phyloP scores from a whole-genome alignment of 2,888 invertebrate species.

The Endomychus coccineus region DNA sequence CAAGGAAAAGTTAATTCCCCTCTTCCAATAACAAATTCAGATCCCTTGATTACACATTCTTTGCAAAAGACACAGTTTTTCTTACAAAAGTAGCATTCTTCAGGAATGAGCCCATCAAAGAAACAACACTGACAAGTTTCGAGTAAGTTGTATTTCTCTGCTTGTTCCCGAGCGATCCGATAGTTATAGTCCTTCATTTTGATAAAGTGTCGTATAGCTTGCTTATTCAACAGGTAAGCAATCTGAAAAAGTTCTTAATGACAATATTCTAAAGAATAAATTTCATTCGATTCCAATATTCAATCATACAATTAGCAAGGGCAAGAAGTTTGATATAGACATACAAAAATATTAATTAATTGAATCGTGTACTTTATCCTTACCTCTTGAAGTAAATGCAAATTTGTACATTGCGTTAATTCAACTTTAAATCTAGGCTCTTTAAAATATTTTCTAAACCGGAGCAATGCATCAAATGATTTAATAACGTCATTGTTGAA shows the following conservation, averaged over 20 bases:
- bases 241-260: too few species aligned
- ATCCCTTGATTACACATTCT: constrained; percentile 42
- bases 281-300: too few species aligned
- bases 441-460: constrained; percentile 24
- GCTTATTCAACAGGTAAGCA: constrained; percentile 34
- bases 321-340: too few species aligned
- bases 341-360: too few species aligned
- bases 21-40: constrained; percentile 41
- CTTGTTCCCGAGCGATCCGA: constrained; percentile 32
- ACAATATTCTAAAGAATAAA: too few species aligned
- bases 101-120: constrained; percentile 47
- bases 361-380: constrained; percentile 4
- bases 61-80: constrained; percentile 43
- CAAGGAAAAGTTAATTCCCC: constrained; percentile 45
- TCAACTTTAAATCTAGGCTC: constrained; percentile 18
- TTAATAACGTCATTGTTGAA: constrained; percentile 30
- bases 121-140: constrained; percentile 50
- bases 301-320: too few species aligned
- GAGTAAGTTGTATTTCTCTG: constrained; percentile 34
- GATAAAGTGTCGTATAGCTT: constrained; percentile 32
- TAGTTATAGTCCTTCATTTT: constrained; percentile 33
- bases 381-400: constrained; percentile 36
- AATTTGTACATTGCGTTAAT: constrained; percentile 26
- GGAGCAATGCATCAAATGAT: constrained; percentile 28
- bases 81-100: constrained; percentile 38